A percentile compares a stretch with the other conserved stretches of the same genome.
Conservation (phyloP, 2,113 vertebrate species). For the Muntiacus muntjak region DNA sequence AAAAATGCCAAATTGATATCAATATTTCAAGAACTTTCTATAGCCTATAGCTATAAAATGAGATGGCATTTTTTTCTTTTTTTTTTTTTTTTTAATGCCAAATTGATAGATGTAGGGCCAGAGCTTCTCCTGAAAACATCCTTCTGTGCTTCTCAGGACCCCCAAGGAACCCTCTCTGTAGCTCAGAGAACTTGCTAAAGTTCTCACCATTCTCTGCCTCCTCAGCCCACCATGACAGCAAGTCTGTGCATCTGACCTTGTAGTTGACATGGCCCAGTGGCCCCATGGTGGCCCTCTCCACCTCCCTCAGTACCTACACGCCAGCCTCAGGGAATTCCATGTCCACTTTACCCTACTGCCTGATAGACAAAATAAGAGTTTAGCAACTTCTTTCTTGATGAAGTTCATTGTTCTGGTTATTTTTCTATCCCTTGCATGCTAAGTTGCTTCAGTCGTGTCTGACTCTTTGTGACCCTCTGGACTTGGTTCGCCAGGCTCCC, state of each 20-base stretch:
- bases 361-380: neutral
- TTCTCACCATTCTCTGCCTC: neutral
- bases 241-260: neutral
- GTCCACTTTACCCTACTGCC: neutral
- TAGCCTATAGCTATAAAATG: neutral
- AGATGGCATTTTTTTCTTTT: neutral
- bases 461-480: neutral
- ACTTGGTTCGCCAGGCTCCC: neutral
- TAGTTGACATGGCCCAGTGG: neutral
- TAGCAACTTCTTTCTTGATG: neutral
- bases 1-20: conserved; percentile 7
- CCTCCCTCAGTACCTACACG: fast-evolving
- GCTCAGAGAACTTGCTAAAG: neutral
- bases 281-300: fast-evolving
- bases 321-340: neutral
- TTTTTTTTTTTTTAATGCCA: neutral
- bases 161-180: neutral
- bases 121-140: neutral
- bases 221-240: neutral
- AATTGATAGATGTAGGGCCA: neutral
- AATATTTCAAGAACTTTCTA: neutral
- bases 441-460: neutral
- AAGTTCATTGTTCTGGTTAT: neutral
- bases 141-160: neutral
- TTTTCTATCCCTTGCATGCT: neutral